phyloP scores from a whole-genome alignment of 2,113 vertebrate species.

The Pollachius pollachius region DNA sequence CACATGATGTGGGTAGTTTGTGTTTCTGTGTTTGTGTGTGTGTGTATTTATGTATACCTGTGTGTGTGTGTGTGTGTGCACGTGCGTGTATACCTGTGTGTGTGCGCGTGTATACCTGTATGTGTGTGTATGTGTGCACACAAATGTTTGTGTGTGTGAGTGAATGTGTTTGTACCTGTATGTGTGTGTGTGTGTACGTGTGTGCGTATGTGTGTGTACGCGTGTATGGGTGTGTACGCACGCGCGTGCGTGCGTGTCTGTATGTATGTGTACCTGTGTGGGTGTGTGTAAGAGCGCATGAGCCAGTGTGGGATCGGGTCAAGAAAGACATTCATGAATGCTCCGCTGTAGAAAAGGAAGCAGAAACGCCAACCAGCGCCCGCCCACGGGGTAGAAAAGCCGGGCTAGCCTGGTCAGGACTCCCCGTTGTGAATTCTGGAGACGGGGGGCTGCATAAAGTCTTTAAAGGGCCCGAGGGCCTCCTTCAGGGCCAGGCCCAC shows the following conservation, averaged over 20 bases:
- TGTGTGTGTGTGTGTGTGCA: not conserved
- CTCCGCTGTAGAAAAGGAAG: conserved; percentile 46
- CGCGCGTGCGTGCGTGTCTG: conserved; percentile 14
- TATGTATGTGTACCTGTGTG: not conserved
- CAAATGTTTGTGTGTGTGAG: too few relatives aligned
- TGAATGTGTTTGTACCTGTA: too few relatives aligned
- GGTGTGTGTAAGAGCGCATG: not conserved
- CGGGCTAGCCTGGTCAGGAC: conserved; percentile 78
- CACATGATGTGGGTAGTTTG: too few relatives aligned
- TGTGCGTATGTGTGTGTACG: too few relatives aligned
- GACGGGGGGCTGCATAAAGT: conserved; percentile 97
- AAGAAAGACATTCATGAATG: conserved; percentile 66
- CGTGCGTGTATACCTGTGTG: not conserved
- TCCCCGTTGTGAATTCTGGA: conserved; percentile 96
- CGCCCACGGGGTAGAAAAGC: not conserved
- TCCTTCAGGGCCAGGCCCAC: conserved; percentile 96
- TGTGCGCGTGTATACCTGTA: too few relatives aligned
- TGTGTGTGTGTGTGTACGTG: too few relatives aligned
- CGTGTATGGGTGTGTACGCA: conserved; percentile 32
- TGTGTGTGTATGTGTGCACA: too few relatives aligned
- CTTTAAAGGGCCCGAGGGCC: conserved; percentile 95
- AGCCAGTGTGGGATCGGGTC: conserved; percentile 13
- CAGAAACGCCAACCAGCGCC: conserved; percentile 9
- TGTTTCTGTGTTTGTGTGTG: too few relatives aligned
- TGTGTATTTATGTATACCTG: too few relatives aligned